Evolutionary conservation across 2,888 invertebrate species (phyloP).

Genomic region (Drosophila differens): DNA sequence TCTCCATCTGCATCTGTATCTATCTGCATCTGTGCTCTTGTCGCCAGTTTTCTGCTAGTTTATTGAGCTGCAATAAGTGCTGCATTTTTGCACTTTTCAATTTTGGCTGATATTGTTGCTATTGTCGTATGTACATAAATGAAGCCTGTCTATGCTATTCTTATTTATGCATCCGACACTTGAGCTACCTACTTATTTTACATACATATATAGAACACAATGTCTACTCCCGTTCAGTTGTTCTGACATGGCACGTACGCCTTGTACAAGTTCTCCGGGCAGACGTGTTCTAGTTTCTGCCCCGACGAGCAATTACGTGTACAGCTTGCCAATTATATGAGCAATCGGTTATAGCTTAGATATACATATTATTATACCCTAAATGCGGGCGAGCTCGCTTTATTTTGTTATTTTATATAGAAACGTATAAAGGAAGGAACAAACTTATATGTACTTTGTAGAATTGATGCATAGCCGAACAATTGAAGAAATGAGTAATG

Average conservation of each 20-base stretch:
- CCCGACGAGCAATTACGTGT: constrained; percentile 66
- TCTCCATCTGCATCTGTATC: constrained; percentile 36
- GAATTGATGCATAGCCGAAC: not conserved
- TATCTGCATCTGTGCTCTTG: constrained; percentile 37
- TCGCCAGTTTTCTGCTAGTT: constrained; percentile 64
- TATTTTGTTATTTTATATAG: not conserved
- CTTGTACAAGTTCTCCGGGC: constrained; percentile 39
- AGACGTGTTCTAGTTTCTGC: constrained; percentile 76
- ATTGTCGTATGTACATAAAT: constrained; percentile 10
- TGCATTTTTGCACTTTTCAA: constrained; percentile 56
- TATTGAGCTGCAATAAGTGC: constrained; percentile 68
- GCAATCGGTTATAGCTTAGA: constrained; percentile 43
- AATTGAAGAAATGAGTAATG: not conserved
- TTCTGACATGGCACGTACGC: constrained; percentile 66
- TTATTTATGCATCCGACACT: constrained; percentile 61
- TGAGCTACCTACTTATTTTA: constrained; percentile 32
- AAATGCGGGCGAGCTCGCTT: constrained; percentile 2
- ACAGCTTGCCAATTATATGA: constrained; percentile 54
- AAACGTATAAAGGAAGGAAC: not conserved
- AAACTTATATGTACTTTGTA: not conserved
- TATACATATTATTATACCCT: constrained; percentile 53
- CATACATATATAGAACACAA: constrained; percentile 62
- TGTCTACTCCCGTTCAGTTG: constrained; percentile 52
- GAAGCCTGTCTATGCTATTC: constrained; percentile 47
- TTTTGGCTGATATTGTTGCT: constrained; percentile 53